These are phyloP conservation scores for Leptothorax acervorum DNA, from an alignment of 2,888 invertebrate genomes.

Conservation along the genomic window DNA sequence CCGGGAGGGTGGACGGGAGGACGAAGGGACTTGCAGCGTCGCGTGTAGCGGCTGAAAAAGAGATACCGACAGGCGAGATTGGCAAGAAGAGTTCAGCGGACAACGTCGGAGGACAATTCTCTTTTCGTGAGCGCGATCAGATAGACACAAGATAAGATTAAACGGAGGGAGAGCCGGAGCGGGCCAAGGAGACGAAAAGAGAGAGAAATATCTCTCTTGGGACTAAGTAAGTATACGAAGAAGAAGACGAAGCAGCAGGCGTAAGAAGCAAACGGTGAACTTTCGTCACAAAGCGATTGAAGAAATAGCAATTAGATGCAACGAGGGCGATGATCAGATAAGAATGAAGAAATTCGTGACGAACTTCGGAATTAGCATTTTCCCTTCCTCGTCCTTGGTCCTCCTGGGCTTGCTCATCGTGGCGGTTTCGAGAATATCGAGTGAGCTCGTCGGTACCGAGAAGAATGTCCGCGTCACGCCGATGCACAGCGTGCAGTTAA, in stretches of 20 bases:
- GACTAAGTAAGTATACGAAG: not conserved
- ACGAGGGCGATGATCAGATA: constrained; percentile 48
- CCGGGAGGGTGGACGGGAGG: not conserved
- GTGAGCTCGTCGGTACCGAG: not conserved
- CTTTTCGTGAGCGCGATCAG: constrained; percentile 39
- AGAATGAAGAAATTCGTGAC: constrained; percentile 49
- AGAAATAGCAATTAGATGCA: constrained; percentile 22
- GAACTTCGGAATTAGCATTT: constrained; percentile 29
- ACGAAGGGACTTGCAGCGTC: not conserved
- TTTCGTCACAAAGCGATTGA: constrained; percentile 20
- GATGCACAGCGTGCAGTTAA: constrained; percentile 88
- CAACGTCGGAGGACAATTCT: constrained; percentile 28
- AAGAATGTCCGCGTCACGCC: constrained; percentile 67
- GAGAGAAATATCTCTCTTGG: not conserved
- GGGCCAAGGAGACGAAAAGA: constrained; percentile 8
- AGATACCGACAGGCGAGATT: not conserved
- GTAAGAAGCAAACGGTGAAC: constrained; percentile 12
- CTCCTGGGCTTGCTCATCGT: constrained; percentile 1
- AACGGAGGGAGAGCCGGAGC: not conserved
- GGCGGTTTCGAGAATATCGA: not conserved
- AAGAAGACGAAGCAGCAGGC: not conserved
- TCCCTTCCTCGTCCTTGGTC: not conserved
- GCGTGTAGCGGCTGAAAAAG: constrained; percentile 18
- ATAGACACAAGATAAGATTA: constrained; percentile 48
- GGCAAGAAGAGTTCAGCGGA: constrained; percentile 27